These are phyloP conservation scores for Anoplopoma fimbria DNA, from an alignment of 2,113 vertebrate genomes.

Conservation along the genomic window DNA sequence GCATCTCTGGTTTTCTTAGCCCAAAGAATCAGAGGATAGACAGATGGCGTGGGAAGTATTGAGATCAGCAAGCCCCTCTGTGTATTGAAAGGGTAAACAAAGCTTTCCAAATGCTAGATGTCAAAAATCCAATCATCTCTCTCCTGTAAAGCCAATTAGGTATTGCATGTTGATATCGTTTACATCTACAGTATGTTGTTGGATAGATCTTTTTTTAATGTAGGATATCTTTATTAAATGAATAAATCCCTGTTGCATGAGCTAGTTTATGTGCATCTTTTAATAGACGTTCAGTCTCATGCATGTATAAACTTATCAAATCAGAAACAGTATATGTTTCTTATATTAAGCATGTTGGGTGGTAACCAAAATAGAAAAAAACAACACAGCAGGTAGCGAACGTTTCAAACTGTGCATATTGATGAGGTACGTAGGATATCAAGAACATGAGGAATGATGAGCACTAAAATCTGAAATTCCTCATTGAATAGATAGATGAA, in stretches of 20 bases:
- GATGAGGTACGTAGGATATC: background rate
- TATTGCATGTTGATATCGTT: conserved; percentile 7
- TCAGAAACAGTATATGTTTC: background rate
- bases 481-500: conserved; percentile 1
- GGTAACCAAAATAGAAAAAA: background rate
- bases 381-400: conserved; percentile 21
- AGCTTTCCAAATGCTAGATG: conserved; percentile 38
- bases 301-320: background rate
- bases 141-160: conserved; percentile 18
- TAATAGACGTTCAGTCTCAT: background rate
- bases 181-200: background rate
- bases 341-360: conserved; percentile 6
- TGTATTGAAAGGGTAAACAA: conserved; percentile 63
- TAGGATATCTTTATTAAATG: background rate
- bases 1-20: conserved; percentile 49
- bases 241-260: background rate
- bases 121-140: conserved; percentile 55
- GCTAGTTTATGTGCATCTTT: background rate
- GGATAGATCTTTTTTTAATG: background rate
- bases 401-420: conserved; percentile 20
- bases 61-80: conserved; percentile 57
- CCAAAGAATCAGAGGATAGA: conserved; percentile 47
- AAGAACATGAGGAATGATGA: conserved; percentile 1
- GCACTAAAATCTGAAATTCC: background rate
- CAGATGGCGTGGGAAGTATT: conserved; percentile 67